phyloP scores from a whole-genome alignment of 2,113 vertebrate species.

The Mustela nigripes region DNA sequence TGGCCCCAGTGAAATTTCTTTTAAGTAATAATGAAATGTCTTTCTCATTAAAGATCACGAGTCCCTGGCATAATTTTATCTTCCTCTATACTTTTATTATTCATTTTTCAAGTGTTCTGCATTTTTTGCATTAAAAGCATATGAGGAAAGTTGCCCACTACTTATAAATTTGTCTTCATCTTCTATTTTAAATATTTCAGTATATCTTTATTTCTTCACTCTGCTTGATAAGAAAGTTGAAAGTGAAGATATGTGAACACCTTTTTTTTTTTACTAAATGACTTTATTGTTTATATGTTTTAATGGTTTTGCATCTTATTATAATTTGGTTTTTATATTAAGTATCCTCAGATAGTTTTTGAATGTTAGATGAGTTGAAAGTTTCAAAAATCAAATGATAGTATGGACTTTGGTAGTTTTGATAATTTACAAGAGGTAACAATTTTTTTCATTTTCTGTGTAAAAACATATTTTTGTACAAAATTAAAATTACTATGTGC shows the following conservation, averaged over 20 bases:
- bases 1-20: neutral
- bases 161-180: neutral
- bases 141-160: neutral
- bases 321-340: neutral
- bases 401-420: neutral
- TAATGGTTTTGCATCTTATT: neutral
- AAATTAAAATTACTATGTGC: conserved; percentile 29
- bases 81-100: neutral
- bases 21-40: neutral
- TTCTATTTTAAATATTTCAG: neutral
- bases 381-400: conserved; percentile 31
- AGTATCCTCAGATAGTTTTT: conserved; percentile 15
- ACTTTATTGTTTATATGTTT: neutral
- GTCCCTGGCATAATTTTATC: neutral
- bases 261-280: neutral
- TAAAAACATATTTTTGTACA: neutral
- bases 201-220: neutral
- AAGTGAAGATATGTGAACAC: neutral
- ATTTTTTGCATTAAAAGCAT: conserved; percentile 15
- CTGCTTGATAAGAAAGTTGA: neutral
- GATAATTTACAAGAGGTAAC: neutral
- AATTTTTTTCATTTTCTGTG: neutral
- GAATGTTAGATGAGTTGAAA: neutral
- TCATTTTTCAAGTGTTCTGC: neutral
- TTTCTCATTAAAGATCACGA: neutral